These are phyloP conservation scores for Pseudomyrmex cubaensis DNA, from an alignment of 1,140 invertebrate genomes.

Conservation along the genomic window DNA sequence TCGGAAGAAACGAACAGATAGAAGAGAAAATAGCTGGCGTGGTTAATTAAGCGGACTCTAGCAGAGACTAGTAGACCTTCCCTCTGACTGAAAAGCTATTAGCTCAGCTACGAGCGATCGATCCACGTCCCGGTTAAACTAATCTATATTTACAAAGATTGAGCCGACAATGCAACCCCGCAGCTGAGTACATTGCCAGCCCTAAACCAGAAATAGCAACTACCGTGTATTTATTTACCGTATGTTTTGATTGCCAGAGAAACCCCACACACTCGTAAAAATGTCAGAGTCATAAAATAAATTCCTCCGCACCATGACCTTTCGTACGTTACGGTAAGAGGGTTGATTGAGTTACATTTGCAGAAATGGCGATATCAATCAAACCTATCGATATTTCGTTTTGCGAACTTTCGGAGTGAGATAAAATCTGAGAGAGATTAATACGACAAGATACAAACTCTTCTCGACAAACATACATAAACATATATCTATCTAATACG, in stretches of 20 bases:
- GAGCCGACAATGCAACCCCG: constrained; percentile 42
- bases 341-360: background rate
- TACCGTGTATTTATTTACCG: constrained; percentile 2
- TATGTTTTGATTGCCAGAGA: constrained; percentile 14
- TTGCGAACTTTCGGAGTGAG: background rate
- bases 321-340: background rate
- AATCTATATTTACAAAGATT: constrained; percentile 62
- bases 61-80: constrained; percentile 56
- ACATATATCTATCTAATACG: constrained; percentile 26
- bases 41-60: constrained; percentile 61
- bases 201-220: constrained; percentile 27
- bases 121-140: constrained; percentile 53
- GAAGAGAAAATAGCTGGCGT: constrained; percentile 53
- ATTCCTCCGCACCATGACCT: background rate
- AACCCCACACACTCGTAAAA: background rate
- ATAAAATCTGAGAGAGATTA: background rate
- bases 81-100: constrained; percentile 55
- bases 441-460: too few species aligned
- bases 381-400: too few species aligned
- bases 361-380: background rate
- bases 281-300: constrained; percentile 20
- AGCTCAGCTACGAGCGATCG: constrained; percentile 52
- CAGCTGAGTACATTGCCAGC: constrained; percentile 27
- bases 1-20: constrained; percentile 51
- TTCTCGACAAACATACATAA: background rate